Evolutionary conservation across 92 coral and sea anemone species (phyloP).

Genomic region (Parazoanthus atlanticus): DNA sequence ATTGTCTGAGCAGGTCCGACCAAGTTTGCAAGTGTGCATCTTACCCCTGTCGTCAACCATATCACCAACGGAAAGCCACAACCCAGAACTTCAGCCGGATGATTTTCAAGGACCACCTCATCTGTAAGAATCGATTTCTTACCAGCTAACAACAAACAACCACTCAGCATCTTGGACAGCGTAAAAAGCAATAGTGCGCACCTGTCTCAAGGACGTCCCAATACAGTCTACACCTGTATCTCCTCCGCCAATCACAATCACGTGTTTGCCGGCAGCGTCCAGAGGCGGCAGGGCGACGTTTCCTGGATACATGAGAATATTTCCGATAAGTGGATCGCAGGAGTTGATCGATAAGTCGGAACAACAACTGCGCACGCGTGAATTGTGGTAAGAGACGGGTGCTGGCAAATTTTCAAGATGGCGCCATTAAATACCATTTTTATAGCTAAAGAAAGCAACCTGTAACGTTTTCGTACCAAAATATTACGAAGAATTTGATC

Average conservation of each 20-base stretch:
- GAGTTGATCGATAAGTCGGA: not conserved
- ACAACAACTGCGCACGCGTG: not conserved
- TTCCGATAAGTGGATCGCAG: not conserved
- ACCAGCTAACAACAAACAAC: too few species aligned
- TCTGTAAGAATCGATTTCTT: too few species aligned
- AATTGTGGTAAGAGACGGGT: not conserved
- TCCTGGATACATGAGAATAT: constrained; percentile 46
- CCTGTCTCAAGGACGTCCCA: constrained; percentile 96
- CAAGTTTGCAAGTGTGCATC: too few species aligned
- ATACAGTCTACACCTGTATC: constrained; percentile 98
- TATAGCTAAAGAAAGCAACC: not conserved
- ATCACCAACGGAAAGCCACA: too few species aligned
- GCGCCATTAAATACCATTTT: not conserved
- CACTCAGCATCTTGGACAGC: too few species aligned
- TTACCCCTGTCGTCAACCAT: too few species aligned
- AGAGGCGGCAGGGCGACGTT: constrained; percentile 71
- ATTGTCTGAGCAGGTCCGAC: too few species aligned
- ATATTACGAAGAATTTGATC: too few species aligned
- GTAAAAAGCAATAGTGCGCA: not conserved
- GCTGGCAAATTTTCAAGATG: not conserved
- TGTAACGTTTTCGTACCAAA: too few species aligned
- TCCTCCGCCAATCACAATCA: constrained; percentile 95
- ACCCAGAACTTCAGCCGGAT: too few species aligned
- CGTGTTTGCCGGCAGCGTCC: constrained; percentile 87
- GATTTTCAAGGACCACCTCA: too few species aligned